A percentile compares a stretch with the other conserved stretches of the same genome.
Evolutionary conservation across 2,888 invertebrate species (phyloP).

Genomic region (Chrysodeixis includens): DNA sequence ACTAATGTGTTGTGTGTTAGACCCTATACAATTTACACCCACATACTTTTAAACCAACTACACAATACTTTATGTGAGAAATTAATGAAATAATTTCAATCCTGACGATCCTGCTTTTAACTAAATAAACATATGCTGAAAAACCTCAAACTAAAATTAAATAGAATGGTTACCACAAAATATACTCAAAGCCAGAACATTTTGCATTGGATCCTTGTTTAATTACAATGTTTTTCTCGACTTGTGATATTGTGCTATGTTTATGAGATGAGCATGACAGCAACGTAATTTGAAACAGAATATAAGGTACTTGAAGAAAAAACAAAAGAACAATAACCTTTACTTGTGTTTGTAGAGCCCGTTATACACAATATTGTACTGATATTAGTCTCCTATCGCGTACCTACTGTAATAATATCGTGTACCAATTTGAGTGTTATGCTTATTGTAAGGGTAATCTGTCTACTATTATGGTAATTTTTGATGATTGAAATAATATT

Average conservation of each 20-base stretch:
- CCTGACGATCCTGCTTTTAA: too few species aligned
- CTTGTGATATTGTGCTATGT: neutral
- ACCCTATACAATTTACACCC: neutral
- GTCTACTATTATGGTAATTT: too few species aligned
- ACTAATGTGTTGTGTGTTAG: neutral
- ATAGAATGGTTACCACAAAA: neutral
- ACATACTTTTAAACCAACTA: too few species aligned
- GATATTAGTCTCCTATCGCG: neutral
- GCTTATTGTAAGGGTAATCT: neutral
- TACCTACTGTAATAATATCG: neutral
- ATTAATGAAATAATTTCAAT: too few species aligned
- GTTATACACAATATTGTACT: neutral
- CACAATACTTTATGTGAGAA: too few species aligned
- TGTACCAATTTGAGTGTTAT: neutral
- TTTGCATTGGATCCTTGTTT: too few species aligned
- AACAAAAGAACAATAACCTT: conserved; percentile 4
- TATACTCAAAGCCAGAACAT: too few species aligned
- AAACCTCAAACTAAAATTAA: neutral
- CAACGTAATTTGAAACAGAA: conserved; percentile 1
- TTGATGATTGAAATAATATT: too few species aligned
- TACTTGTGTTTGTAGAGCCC: neutral
- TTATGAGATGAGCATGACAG: neutral
- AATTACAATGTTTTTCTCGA: neutral
- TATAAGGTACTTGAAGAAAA: conserved; percentile 1
- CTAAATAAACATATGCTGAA: too few species aligned